Evolutionary conservation across 2,113 vertebrate genomes (phyloP).

Genomic region (Gavialis gangeticus): DNA sequence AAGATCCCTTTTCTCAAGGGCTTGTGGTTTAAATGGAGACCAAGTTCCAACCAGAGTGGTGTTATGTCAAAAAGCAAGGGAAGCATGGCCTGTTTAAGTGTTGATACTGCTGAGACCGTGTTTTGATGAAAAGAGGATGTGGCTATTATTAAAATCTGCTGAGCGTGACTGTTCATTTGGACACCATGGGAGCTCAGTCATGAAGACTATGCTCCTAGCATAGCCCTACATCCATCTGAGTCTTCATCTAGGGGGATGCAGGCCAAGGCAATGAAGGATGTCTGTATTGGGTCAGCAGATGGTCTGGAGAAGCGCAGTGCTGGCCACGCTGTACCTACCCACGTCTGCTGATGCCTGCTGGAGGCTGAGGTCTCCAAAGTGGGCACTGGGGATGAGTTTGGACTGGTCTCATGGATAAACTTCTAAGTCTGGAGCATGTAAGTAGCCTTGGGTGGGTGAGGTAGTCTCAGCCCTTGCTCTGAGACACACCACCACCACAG

Average conservation of each 20-base stretch:
- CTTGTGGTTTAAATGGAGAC: not conserved
- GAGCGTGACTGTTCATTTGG: not conserved
- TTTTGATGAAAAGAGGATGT: not conserved
- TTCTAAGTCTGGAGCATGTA: no score
- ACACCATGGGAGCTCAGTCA: no score
- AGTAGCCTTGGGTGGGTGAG: no score
- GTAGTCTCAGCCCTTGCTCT: no score
- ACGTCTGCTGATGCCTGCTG: no score
- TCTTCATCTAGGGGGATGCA: not conserved
- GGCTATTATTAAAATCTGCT: rapidly evolving
- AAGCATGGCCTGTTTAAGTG: not conserved
- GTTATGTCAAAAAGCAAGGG: not conserved
- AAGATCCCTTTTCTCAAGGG: not conserved
- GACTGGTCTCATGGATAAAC: no score
- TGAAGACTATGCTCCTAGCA: not conserved
- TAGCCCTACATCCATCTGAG: rapidly evolving
- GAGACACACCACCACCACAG: no score
- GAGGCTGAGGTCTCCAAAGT: no score
- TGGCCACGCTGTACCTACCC: not conserved
- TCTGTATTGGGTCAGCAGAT: not conserved
- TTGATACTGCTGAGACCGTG: not conserved
- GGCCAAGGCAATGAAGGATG: rapidly evolving
- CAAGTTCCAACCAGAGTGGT: rapidly evolving
- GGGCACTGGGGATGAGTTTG: no score
- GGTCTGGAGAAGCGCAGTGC: not conserved